Evolutionary conservation across 2,888 invertebrate species (phyloP), one percentile per base, ranked within the genome.

Genomic region (Rhodophaea formosa): DNA sequence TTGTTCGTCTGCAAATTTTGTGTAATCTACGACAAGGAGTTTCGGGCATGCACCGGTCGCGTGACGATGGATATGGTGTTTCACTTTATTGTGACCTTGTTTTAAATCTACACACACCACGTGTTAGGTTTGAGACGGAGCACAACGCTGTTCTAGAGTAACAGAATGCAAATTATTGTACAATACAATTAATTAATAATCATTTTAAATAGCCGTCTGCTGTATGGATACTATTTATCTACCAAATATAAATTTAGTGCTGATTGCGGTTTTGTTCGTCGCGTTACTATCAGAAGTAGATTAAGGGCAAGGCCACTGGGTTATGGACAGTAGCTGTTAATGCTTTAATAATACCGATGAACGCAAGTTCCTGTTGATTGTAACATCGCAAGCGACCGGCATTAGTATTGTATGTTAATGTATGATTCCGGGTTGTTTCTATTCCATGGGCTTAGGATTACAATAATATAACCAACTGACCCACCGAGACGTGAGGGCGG

Each of bases 291-390:
- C 70, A 64, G 60, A 62, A 59, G 65, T 66, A 71, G 72, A 80
- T 79, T 79, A 77, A 74, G 78, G 74, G 70, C 80, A 81, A 80
- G 80, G 80, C 66, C 71, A 75, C 43, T 64, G 67, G 79, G 78
- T 80, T 78, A 79, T 67, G 76, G 77, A 69, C 77, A 67, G 39
- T 32, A 55, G 17, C 49, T 35, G 35, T 51, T 56, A 58, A 42
- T 59, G 63, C 62, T 67, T 71, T 69, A 72, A 73, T 69, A 69
- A 65, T 58, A 64, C 66, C 68, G 64, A 66, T 69, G 17, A 17
- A 43, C 62, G 64, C 61, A 67, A 70, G 72, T 78, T 80, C 79
- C 79, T 77, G 75, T 73, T 75, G 68, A 78, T 76, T 79, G 76
- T 77, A 64, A 60, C 53, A 56, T 56, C 53, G 49, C 51, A 44